Evolutionary conservation across 1,140 invertebrate species (phyloP).

Genomic region (Panagrolaimus sp.): DNA sequence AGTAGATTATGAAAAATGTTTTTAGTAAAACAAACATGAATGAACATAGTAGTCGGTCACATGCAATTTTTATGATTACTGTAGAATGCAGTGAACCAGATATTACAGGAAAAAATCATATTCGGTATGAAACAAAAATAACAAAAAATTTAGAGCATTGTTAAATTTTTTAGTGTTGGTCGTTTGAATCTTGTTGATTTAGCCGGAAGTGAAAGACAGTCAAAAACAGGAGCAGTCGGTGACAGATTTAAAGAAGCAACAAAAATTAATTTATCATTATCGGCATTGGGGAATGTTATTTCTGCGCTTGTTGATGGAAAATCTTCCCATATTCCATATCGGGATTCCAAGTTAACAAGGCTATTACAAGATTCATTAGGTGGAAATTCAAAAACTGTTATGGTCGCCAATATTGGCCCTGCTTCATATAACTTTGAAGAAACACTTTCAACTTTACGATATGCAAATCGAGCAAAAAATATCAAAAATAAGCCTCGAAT

Average conservation of each 20-base stretch:
- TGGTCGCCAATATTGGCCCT: slow-evolving; percentile 94
- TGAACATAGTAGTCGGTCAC: slow-evolving; percentile 90
- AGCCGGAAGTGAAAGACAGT: slow-evolving; percentile 81
- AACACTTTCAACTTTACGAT: slow-evolving; percentile 81
- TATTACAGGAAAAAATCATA: slow-evolving; percentile 64
- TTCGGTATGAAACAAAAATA: slow-evolving; percentile 58
- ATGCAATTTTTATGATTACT: slow-evolving; percentile 96
- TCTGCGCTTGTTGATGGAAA: slow-evolving; percentile 78
- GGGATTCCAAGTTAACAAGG: slow-evolving; percentile 86
- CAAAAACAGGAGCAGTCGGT: slow-evolving; percentile 79
- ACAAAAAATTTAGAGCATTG: slow-evolving; percentile 14
- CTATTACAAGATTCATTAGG: slow-evolving; percentile 86
- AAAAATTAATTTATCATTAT: slow-evolving; percentile 88
- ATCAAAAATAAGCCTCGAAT: slow-evolving; percentile 91
- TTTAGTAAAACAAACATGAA: slow-evolving; percentile 93
- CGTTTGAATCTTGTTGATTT: slow-evolving; percentile 77
- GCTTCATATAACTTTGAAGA: slow-evolving; percentile 91
- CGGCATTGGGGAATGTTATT: slow-evolving; percentile 88
- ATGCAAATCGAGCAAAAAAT: slow-evolving; percentile 86
- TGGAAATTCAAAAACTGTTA: slow-evolving; percentile 90
- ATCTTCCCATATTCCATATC: slow-evolving; percentile 77
- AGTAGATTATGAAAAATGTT: slow-evolving; percentile 14
- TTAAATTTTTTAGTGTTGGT: slow-evolving; percentile 63
- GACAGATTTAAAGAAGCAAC: slow-evolving; percentile 86
- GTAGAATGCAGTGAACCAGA: slow-evolving; percentile 83